Evolutionary conservation across 2,113 vertebrate species (phyloP), one percentile per base, ranked within the genome.

Genomic region (Oostethus manadensis): DNA sequence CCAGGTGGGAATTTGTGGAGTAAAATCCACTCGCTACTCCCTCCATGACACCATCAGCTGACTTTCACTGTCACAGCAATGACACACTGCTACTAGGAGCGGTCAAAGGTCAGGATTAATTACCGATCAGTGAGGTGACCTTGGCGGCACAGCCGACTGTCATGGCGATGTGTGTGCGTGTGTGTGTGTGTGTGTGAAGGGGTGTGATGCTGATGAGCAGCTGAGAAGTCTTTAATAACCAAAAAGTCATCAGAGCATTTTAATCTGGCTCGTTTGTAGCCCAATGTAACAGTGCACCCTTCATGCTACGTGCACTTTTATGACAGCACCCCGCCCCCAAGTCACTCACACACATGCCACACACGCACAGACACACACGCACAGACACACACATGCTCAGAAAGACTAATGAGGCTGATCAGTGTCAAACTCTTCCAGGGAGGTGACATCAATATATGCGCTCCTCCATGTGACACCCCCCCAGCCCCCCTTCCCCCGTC

Each of bases 241-340:
- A 33, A 55, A 40, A 55, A 55, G 33, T 55, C 53, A 55, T 55
- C 53, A 55, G 53, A 55, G 35, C 35, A 20, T 55, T 55, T 55
- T 55, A 40, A 55, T 55, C 33, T 40, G 18, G 23, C 35, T 18
- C 33, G 20, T 40, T 55, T 55, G 53, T 40, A 35, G 35, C 53
- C 53, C 53, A 40, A 15, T 40, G 33, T 55, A 55, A 55, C 53
- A 55, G 10, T 35, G 33, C 53, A 29, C 53, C 53, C 53, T 55
- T 55, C 53, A 55, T 55, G 53, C 53, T 55, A 55, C 33, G 35
- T 8, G 53, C 53, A 21, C 33, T 55, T 55, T 55, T 55, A 55
- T 20, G 33, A 55, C 35, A 40, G 4, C 7, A 4, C 5, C 2
- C 29, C 51, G 17, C 51, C 17, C 51, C 18, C 29, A 53, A 16